A percentile compares a stretch with the other conserved stretches of the same genome.
These are phyloP conservation scores for Hippasteria phrygiana DNA, from an alignment of 53 echinoderm and acorn worm genomes.

Conservation along the genomic window DNA sequence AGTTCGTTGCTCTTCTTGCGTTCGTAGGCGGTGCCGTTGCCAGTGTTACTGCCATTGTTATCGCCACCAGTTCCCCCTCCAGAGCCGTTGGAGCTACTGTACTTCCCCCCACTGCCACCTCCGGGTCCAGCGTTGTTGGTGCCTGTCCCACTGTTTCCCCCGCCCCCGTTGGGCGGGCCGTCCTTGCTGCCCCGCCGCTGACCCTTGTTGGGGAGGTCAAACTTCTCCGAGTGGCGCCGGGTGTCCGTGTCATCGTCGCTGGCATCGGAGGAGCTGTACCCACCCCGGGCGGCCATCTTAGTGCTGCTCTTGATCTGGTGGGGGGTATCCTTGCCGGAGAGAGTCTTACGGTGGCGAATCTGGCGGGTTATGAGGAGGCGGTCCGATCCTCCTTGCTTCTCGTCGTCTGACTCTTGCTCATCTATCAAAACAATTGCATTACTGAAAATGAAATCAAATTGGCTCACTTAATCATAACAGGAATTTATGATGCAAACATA, in stretches of 20 bases:
- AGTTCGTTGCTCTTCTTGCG: conserved; percentile 97
- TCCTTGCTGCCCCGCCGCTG: conserved; percentile 95
- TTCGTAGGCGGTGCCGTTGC: conserved; percentile 60
- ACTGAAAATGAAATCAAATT: not conserved
- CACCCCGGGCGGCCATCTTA: conserved; percentile 77
- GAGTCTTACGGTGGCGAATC: conserved; percentile 81
- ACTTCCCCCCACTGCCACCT: conserved; percentile 74
- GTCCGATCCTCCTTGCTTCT: conserved; percentile 52
- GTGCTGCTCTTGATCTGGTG: conserved; percentile 87
- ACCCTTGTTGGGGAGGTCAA: conserved; percentile 85
- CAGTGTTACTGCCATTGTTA: conserved; percentile 52
- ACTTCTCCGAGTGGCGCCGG: conserved; percentile 89
- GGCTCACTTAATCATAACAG: not conserved
- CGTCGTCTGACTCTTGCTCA: conserved; percentile 95
- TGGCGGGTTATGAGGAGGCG: conserved; percentile 73
- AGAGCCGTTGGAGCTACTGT: conserved; percentile 67
- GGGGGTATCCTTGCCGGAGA: conserved; percentile 71
- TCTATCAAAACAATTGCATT: conserved; percentile 47
- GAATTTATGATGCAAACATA: no score
- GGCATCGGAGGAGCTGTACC: conserved; percentile 97
- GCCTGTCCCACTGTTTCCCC: conserved; percentile 71
- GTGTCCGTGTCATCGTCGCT: conserved; percentile 97
- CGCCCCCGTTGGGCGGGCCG: conserved; percentile 81
- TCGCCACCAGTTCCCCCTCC: conserved; percentile 70
- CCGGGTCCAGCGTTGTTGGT: conserved; percentile 68